Base-by-base conservation (phyloP, 2,888 invertebrate genomes). In the Oscheius sp. region DNA sequence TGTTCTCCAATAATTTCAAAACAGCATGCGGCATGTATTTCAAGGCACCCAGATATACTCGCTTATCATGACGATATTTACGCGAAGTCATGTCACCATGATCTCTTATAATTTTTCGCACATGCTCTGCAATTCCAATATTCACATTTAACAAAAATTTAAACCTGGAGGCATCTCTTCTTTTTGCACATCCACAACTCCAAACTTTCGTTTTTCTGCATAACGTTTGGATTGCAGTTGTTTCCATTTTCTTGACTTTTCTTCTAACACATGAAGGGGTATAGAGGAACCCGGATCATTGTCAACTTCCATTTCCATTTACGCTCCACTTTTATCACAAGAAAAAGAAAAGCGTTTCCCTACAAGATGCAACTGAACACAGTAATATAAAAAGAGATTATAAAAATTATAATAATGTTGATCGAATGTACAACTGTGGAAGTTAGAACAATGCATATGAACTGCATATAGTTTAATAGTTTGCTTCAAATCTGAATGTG, bases 21-120 rank as follows among this genome's bases (percentile, higher is more conserved):
- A 99, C 97, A 7, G 99, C 99, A 91, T 99, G 99, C 0, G 99
- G 99, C 98, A 99, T 99, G 89, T 99, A 99, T 89, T 99, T 99
- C 61, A 99, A 90, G 2, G 98, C 97, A 18, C 97, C 97, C 12
- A 99, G 91, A 90, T 99, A 99, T 23, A 99, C 99, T 80, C 99
- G 92, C 89, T 99, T 99, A 90, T 99, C 99, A 88, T 99, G 98
- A 69, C 98, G 92, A 90, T 96, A 99, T 90, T 99, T 99, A 61
- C 98, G 92, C 87, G 96, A 97, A 49, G 96, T 97, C 99, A 99
- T 99, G 89, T 99, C 99, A 45, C 99, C 99, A 90, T 99, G 99
- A 90, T 99, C 99, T 72, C 98, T 92, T 80, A 99, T 97, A 87
- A 99, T 99, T 90, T 99, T 99, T 27, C 99, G 92, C 76, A 99